Evolutionary conservation across 2,888 invertebrate species (phyloP).

Genomic region (Lamproptera curius): DNA sequence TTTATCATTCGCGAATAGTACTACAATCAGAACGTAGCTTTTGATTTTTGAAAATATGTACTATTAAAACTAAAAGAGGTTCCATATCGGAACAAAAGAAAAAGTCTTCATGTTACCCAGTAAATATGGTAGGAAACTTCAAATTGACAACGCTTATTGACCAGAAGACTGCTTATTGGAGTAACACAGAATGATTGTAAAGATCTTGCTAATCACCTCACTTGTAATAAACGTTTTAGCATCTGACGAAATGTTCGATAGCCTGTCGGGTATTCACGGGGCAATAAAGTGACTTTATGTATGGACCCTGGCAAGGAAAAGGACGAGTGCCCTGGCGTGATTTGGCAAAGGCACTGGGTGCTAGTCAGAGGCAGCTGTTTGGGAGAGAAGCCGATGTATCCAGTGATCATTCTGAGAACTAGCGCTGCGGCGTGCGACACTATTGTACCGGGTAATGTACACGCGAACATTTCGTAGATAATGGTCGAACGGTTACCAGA

Average conservation of each 20-base stretch:
- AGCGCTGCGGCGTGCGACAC: background rate
- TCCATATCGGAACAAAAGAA: too few relatives aligned
- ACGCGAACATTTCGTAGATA: too few relatives aligned
- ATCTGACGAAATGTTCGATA: constrained; percentile 8
- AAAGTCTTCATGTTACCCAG: too few relatives aligned
- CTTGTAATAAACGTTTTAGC: background rate
- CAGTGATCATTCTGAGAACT: constrained; percentile 4
- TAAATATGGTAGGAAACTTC: too few relatives aligned
- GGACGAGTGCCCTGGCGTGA: constrained; percentile 24
- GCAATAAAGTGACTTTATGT: constrained; percentile 23
- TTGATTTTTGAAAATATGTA: too few relatives aligned
- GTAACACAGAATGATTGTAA: constrained; percentile 9
- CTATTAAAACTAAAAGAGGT: too few relatives aligned
- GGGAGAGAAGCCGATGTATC: constrained; percentile 4
- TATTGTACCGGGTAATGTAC: constrained; percentile 1
- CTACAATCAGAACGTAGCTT: too few relatives aligned
- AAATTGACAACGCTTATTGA: too few relatives aligned
- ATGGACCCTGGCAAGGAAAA: constrained; percentile 2
- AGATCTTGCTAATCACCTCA: background rate
- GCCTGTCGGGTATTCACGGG: constrained; percentile 14
- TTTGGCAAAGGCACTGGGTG: constrained; percentile 26
- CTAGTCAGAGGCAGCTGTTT: constrained; percentile 25
- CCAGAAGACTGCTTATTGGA: too few relatives aligned
- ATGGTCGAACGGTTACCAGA: too few relatives aligned
- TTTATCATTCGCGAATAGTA: too few relatives aligned